Evolutionary conservation across 2,888 invertebrate species (phyloP).

Genomic region (Trypoxylon attenuatum): DNA sequence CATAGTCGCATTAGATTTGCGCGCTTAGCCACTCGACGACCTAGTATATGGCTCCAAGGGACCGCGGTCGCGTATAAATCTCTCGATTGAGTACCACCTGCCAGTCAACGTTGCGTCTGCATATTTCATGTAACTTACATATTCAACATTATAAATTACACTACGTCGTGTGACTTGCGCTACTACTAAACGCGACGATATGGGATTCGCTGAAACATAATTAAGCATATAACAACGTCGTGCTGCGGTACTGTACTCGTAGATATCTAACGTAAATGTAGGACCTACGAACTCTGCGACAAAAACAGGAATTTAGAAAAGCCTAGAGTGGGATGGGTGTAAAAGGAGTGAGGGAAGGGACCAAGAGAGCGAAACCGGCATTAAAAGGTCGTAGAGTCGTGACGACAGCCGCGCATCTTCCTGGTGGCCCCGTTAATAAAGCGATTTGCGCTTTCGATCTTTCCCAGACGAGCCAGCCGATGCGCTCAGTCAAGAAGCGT

Average conservation of each 20-base stretch:
- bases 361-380: not conserved
- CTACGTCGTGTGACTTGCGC: constrained; percentile 38
- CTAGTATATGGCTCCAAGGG: too few relatives aligned
- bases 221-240: too few relatives aligned
- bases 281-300: too few relatives aligned
- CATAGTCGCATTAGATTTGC: too few relatives aligned
- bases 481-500: too few relatives aligned
- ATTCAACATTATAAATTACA: constrained; percentile 50
- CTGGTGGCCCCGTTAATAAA: constrained; percentile 33
- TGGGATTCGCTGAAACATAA: constrained; percentile 39
- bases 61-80: constrained; percentile 62
- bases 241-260: too few relatives aligned
- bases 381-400: constrained; percentile 11
- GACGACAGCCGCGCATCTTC: not conserved
- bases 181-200: constrained; percentile 40
- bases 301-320: too few relatives aligned
- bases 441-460: constrained; percentile 48
- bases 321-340: not conserved
- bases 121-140: constrained; percentile 3
- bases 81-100: constrained; percentile 67
- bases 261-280: too few relatives aligned
- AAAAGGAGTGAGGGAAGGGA: not conserved
- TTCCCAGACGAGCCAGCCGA: constrained; percentile 17
- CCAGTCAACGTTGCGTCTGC: too few relatives aligned
- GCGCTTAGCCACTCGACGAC: too few relatives aligned